phyloP scores from a whole-genome alignment of 2,888 invertebrate genomes.

The Agrilus biguttatus region DNA sequence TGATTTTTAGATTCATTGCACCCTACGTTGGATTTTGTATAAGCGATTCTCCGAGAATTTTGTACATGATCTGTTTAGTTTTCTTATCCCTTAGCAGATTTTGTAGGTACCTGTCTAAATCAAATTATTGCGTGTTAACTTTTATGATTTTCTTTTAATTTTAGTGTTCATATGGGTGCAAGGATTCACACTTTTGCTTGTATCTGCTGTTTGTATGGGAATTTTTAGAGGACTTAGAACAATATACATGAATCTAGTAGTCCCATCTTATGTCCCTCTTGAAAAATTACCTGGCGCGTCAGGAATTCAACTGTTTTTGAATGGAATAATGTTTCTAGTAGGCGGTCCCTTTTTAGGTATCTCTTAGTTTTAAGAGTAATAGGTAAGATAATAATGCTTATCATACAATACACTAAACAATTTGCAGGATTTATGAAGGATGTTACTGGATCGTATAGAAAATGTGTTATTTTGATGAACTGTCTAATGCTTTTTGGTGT shows the following conservation, averaged over 20 bases:
- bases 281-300: constrained; percentile 49
- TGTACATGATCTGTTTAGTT: constrained; percentile 45
- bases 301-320: constrained; percentile 52
- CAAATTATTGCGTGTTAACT: too few relatives aligned
- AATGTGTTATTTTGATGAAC: constrained; percentile 48
- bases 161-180: too few relatives aligned
- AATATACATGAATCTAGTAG: constrained; percentile 51
- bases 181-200: too few relatives aligned
- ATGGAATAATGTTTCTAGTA: constrained; percentile 42
- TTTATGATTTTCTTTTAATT: too few relatives aligned
- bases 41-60: constrained; percentile 41
- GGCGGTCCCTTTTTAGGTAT: constrained; percentile 48
- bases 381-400: background rate
- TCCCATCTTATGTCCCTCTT: constrained; percentile 50
- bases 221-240: constrained; percentile 51
- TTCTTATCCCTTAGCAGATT: constrained; percentile 43
- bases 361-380: too few relatives aligned
- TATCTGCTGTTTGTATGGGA: constrained; percentile 38
- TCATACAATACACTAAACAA: constrained; percentile 3
- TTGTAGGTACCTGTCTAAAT: constrained; percentile 34
- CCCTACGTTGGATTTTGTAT: constrained; percentile 50
- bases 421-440: constrained; percentile 48
- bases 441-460: constrained; percentile 40
- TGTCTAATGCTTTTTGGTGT: constrained; percentile 42
- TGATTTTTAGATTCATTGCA: constrained; percentile 42